These are phyloP conservation scores for Manduca sexta DNA, from an alignment of 1,140 invertebrate genomes.

Conservation along the genomic window DNA sequence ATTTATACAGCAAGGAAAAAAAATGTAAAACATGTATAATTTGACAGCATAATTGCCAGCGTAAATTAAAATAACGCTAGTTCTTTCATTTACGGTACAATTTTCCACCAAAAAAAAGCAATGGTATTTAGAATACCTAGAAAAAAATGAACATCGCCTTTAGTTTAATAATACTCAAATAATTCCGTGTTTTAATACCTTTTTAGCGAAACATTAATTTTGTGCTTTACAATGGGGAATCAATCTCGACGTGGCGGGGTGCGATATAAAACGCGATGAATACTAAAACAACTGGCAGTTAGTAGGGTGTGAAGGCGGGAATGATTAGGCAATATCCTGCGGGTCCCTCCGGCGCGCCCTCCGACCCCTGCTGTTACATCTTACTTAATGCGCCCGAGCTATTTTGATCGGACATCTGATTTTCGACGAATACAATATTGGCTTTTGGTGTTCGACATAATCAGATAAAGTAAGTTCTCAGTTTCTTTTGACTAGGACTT, in stretches of 20 bases:
- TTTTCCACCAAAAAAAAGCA: background rate
- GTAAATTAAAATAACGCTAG: background rate
- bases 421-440: slow-evolving; percentile 39
- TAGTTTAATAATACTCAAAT: no score
- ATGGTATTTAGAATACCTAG: no score
- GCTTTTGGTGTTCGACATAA: slow-evolving; percentile 23
- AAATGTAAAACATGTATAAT: slow-evolving; percentile 12
- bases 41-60: slow-evolving; percentile 7
- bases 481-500: background rate
- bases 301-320: slow-evolving; percentile 59
- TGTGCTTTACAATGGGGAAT: slow-evolving; percentile 48
- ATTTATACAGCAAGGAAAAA: slow-evolving; percentile 11
- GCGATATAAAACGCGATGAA: slow-evolving; percentile 50
- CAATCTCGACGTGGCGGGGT: slow-evolving; percentile 35
- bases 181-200: no score
- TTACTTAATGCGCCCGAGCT: slow-evolving; percentile 57
- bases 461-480: background rate
- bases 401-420: slow-evolving; percentile 61
- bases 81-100: background rate
- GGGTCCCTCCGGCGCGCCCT: slow-evolving; percentile 37
- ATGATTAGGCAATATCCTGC: slow-evolving; percentile 69
- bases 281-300: slow-evolving; percentile 68
- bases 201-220: slow-evolving; percentile 28
- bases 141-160: no score
- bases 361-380: slow-evolving; percentile 54